Evolutionary conservation across 23 tunicate species (phyloP), one percentile per base, ranked within the genome.

Genomic region (Trididemnum clinides): DNA sequence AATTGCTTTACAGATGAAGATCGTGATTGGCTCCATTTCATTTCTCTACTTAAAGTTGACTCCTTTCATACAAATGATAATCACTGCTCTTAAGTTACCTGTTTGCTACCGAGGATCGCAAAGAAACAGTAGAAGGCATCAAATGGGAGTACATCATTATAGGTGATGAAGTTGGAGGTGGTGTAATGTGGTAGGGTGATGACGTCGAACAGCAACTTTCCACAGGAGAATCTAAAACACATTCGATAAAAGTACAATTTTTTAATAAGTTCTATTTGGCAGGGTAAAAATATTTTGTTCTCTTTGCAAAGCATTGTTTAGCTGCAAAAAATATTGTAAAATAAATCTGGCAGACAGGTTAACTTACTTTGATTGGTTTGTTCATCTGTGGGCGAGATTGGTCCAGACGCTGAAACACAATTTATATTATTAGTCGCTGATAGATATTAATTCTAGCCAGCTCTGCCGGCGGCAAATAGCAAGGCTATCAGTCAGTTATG

Each of bases 141-240:
- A 75, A 71, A 19, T 91, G 89, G 0, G 89, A 66, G 34, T 85
- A 90, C 84, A 86, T 81, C 90, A 91, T 86, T 18, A 64, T 86
- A 4, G 96, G 90, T 2, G 96, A 69, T 2, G 96, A 81, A 23
- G 90, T 51, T 0, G 96, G 86, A 5, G 96, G 87, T 20, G 90
- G 87, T 1, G 93, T 83, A 30, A 73, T 69, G 35, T 86, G 90
- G 57, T 91, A 86, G 0, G 90, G 90, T 32, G 96, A 81, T 23
- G 96, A 91, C 6, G 96, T 78, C 0, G 94, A 84, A 35, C 37
- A 69, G 1, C 54, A 30, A 64, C 80, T 81, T 27, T 86, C 96
- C 5, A 39, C 64, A 3, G 96, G 96, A 3, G 96, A 81, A 58
- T 64, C 90, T 86, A 32, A 51, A 87, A 77, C n/a, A n/a, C n/a